These are phyloP conservation scores for Agriopis aurantiaria DNA, from an alignment of 2,888 invertebrate species.

Conservation along the genomic window DNA sequence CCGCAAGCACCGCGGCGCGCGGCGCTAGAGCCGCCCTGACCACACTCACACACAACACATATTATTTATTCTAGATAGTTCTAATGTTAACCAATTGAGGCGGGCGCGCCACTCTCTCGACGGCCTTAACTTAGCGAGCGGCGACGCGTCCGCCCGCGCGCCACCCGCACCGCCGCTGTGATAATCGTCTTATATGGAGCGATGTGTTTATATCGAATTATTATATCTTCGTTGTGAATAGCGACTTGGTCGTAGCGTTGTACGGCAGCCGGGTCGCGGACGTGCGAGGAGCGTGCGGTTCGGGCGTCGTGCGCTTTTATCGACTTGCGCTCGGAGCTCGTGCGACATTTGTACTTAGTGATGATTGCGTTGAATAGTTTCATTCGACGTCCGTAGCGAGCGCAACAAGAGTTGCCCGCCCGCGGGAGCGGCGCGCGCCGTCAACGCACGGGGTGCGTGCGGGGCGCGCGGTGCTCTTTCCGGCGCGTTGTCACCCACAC, in stretches of 20 bases:
- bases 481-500: conserved; percentile 50
- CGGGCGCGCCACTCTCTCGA: conserved; percentile 68
- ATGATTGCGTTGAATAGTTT: conserved; percentile 39
- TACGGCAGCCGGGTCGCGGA: conserved; percentile 36
- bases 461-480: conserved; percentile 25
- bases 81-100: conserved; percentile 83
- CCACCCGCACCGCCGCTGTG: conserved; percentile 60
- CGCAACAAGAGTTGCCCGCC: conserved; percentile 39
- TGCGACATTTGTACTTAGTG: conserved; percentile 45
- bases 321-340: conserved; percentile 51
- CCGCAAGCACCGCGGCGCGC: conserved; percentile 86
- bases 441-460: conserved; percentile 17
- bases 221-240: conserved; percentile 42
- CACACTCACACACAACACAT: conserved; percentile 49
- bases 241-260: conserved; percentile 43
- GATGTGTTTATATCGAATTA: conserved; percentile 38
- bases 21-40: conserved; percentile 85
- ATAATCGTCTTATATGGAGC: conserved; percentile 36
- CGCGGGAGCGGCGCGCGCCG: background rate
- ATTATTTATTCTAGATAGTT: conserved; percentile 84
- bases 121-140: conserved; percentile 70
- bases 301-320: conserved; percentile 52
- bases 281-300: conserved; percentile 41
- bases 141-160: conserved; percentile 64
- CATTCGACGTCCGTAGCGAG: conserved; percentile 40